Evolutionary conservation across 2,113 vertebrate species (phyloP).

Genomic region (Neolamprologus hecqui): DNA sequence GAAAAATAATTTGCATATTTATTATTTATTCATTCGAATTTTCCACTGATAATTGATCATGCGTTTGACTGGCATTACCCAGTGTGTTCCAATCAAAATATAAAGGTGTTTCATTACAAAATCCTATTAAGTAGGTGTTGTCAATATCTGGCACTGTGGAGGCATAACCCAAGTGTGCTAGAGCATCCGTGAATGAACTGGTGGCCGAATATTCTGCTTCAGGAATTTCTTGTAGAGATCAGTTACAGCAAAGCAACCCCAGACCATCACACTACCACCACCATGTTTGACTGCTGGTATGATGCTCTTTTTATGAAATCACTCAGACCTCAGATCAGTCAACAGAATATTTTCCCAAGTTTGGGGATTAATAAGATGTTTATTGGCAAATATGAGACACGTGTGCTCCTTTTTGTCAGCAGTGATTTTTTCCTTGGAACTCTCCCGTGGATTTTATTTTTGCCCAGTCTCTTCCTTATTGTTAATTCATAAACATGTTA

Average conservation of each 20-base stretch:
- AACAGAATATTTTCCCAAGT: not conserved
- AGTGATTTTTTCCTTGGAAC: not conserved
- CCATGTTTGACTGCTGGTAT: not conserved
- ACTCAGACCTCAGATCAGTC: not conserved
- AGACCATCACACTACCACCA: not conserved
- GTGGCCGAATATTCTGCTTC: not conserved
- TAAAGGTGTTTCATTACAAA: not conserved
- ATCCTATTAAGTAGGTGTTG: not conserved
- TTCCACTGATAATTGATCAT: not conserved
- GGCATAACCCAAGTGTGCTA: not conserved
- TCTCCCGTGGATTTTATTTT: not conserved
- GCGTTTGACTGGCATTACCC: not conserved
- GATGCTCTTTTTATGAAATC: not conserved
- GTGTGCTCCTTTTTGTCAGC: not conserved
- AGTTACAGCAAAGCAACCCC: not conserved
- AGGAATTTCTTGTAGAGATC: not conserved
- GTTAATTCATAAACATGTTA: not conserved
- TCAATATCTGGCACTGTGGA: not conserved
- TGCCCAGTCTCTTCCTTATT: not conserved
- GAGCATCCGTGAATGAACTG: not conserved
- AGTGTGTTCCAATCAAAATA: not conserved
- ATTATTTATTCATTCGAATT: rapidly evolving
- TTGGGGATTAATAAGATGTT: not conserved
- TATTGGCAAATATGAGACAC: rapidly evolving
- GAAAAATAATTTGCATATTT: not conserved